Percentiles rank a stretch among this genome's conserved stretches.
Conservation (phyloP, 64 coral and sea anemone genomes). For the Montipora capricornis region DNA sequence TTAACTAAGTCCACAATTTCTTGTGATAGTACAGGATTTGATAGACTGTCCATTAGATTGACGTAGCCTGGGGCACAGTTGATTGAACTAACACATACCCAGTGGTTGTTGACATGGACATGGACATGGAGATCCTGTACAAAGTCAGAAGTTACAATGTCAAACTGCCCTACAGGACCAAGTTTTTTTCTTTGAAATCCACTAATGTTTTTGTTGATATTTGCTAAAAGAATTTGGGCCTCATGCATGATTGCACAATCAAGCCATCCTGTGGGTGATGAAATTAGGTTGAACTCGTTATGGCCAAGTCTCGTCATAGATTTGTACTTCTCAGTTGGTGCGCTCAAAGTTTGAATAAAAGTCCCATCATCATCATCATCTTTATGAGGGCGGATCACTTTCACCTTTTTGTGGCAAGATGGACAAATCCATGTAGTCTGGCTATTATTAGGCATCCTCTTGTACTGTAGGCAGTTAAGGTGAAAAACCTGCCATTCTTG, state of each 20-base stretch:
- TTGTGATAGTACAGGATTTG: not conserved
- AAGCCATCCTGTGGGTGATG: slow-evolving; percentile 11
- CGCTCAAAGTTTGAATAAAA: not conserved
- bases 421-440: slow-evolving; percentile 11
- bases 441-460: slow-evolving; percentile 19
- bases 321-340: not conserved
- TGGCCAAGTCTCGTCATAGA: not conserved
- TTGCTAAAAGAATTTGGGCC: slow-evolving; percentile 4
- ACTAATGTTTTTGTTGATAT: not conserved
- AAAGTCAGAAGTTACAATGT: not conserved
- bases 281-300: not conserved
- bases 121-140: not conserved
- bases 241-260: slow-evolving; percentile 13
- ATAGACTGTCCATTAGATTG: not conserved
- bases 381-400: not conserved
- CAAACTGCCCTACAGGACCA: too few relatives aligned
- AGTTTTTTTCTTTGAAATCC: slow-evolving; percentile 1
- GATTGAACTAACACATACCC: not conserved
- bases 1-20: not conserved
- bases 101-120: not conserved
- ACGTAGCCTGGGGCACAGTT: not conserved
- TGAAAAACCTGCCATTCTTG: slow-evolving; percentile 25
- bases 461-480: slow-evolving; percentile 10
- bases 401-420: slow-evolving; percentile 1
- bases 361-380: not conserved